Evolutionary conservation across 2,113 vertebrate species (phyloP).

Genomic region (Balaeniceps rex): DNA sequence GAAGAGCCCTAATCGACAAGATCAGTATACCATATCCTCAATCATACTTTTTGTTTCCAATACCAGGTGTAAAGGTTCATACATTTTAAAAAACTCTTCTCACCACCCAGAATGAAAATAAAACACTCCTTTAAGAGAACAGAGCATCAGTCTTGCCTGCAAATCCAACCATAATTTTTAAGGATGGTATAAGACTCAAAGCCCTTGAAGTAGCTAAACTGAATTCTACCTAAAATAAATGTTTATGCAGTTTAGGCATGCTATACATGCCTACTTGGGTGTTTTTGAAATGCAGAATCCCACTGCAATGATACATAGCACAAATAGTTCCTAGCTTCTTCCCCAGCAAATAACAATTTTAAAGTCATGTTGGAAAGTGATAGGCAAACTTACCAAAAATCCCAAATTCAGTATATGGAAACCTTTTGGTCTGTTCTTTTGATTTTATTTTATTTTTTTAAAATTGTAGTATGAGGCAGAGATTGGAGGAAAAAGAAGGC

Average conservation of each 20-base stretch:
- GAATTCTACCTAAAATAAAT: conserved; percentile 34
- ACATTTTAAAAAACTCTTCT: neutral
- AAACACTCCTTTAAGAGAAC: neutral
- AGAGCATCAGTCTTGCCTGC: neutral
- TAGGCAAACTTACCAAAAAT: neutral
- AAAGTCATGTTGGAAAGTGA: neutral
- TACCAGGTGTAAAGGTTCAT: neutral
- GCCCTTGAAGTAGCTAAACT: neutral
- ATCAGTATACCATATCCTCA: neutral
- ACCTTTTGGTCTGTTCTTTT: neutral
- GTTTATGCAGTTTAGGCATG: conserved; percentile 19
- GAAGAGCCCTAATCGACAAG: neutral
- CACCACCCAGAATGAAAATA: neutral
- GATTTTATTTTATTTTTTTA: neutral
- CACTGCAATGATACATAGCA: neutral
- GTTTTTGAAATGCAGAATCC: conserved; percentile 1
- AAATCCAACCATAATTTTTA: neutral
- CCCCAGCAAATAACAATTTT: neutral
- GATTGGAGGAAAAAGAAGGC: neutral
- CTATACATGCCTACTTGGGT: neutral
- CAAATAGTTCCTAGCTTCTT: neutral
- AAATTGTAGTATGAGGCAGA: neutral
- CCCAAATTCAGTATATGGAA: neutral
- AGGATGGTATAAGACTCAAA: neutral
- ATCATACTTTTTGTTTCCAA: neutral